A percentile compares a stretch with the other conserved stretches of the same genome.
Conservation (phyloP, 2,888 invertebrate species). For the Cerastis leucographa region DNA sequence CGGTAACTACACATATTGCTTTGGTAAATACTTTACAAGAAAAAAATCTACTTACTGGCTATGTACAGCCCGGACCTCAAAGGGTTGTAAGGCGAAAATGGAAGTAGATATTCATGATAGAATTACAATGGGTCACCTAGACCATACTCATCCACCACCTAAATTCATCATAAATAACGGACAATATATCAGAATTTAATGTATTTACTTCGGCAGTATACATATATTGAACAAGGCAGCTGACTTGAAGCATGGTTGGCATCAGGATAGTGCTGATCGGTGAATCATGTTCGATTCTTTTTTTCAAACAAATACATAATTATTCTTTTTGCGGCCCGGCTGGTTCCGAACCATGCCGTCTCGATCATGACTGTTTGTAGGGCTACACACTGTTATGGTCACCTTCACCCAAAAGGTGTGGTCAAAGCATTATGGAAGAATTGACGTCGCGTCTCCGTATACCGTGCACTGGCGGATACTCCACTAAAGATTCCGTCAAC, state of each 20-base stretch:
- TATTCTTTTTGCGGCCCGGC: not conserved
- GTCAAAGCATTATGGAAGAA: too few species aligned
- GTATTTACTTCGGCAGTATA: not conserved
- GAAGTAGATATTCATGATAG: not conserved
- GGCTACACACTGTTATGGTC: too few species aligned
- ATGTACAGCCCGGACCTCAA: not conserved
- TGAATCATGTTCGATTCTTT: too few species aligned
- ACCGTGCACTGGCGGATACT: too few species aligned
- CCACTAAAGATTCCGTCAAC: too few species aligned
- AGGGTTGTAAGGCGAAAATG: slow-evolving; percentile 29
- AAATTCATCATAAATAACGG: not conserved
- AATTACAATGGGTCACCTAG: not conserved
- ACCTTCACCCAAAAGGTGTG: not conserved
- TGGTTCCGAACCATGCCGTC: not conserved
- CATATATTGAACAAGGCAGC: not conserved
- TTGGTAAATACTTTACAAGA: not conserved
- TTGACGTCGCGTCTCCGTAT: too few species aligned
- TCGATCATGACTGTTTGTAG: not conserved
- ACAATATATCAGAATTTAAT: not conserved
- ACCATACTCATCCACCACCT: slow-evolving; percentile 21
- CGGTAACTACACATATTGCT: slow-evolving; percentile 17
- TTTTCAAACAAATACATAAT: too few species aligned
- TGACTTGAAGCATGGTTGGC: not conserved
- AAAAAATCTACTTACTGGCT: slow-evolving; percentile 2
- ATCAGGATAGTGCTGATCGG: not conserved